These are phyloP conservation scores for Ceramica pisi DNA, from an alignment of 2,888 invertebrate genomes.

Conservation along the genomic window DNA sequence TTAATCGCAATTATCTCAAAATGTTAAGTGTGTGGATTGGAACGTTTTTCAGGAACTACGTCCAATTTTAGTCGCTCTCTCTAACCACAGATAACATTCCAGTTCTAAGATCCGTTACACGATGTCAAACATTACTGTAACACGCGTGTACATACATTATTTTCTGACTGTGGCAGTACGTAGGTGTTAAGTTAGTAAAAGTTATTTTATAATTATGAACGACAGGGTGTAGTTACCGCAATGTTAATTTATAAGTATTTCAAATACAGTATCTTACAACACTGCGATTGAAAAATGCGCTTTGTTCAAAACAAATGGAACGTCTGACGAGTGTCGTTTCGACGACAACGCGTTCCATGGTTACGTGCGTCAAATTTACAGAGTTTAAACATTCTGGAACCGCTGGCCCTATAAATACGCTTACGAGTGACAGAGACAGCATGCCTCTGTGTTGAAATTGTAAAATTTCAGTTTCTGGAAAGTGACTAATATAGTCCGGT, in stretches of 20 bases:
- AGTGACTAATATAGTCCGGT: constrained; percentile 51
- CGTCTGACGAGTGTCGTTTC: constrained; percentile 42
- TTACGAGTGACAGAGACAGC: constrained; percentile 23
- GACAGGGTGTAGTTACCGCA: no score
- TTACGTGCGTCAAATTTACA: neutral
- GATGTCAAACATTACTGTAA: no score
- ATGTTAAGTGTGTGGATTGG: no score
- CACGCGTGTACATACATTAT: no score
- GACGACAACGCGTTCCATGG: constrained; percentile 13
- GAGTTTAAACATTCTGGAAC: constrained; percentile 7
- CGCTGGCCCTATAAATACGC: neutral
- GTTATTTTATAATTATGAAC: neutral
- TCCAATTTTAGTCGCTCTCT: no score
- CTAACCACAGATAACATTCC: no score
- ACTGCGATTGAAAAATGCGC: neutral
- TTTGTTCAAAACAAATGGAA: constrained; percentile 1
- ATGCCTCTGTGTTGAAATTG: constrained; percentile 1
- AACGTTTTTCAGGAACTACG: no score
- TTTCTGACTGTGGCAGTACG: neutral
- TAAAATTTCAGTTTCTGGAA: constrained; percentile 46
- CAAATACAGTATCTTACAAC: neutral
- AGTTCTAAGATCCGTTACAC: no score
- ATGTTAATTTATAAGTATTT: neutral
- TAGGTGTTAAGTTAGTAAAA: neutral
- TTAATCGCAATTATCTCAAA: no score